A percentile compares a stretch with the other conserved stretches of the same genome.
Conservation (phyloP, 1,140 invertebrate species). For the Drosophila leontia region DNA sequence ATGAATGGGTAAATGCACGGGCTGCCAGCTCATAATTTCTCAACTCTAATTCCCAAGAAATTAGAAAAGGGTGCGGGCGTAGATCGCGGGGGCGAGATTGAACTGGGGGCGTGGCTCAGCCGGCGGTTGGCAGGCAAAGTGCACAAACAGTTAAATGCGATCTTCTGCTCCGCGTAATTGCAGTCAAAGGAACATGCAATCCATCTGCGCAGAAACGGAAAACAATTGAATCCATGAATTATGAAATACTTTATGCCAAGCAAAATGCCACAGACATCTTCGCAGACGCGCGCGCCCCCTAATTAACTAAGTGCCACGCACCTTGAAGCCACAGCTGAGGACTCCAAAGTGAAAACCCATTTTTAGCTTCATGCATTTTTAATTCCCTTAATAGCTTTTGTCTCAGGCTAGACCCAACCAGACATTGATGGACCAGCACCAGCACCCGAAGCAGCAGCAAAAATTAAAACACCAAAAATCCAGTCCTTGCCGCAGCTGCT, state of each 20-base stretch:
- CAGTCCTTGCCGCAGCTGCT: constrained; percentile 40
- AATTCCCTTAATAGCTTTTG: constrained; percentile 83
- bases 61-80: constrained; percentile 65
- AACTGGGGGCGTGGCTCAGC: constrained; percentile 49
- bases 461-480: constrained; percentile 72
- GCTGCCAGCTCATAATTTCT: constrained; percentile 61
- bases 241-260: constrained; percentile 66
- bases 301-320: constrained; percentile 73
- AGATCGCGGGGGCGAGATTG: constrained; percentile 54
- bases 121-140: constrained; percentile 39
- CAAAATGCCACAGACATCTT: constrained; percentile 60
- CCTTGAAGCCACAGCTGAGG: constrained; percentile 26
- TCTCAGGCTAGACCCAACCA: constrained; percentile 50
- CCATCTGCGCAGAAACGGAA: constrained; percentile 44
- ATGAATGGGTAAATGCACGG: constrained; percentile 37
- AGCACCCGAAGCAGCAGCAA: constrained; percentile 23
- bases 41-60: constrained; percentile 80
- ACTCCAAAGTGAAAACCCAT: constrained; percentile 43
- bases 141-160: constrained; percentile 73
- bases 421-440: constrained; percentile 79
- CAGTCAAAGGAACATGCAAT: constrained; percentile 69
- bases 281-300: constrained; percentile 29
- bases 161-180: constrained; percentile 38
- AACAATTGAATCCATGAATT: constrained; percentile 78
- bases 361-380: constrained; percentile 82